phyloP scores from a whole-genome alignment of 2,888 invertebrate genomes.

The Chymomyza fuscimana region DNA sequence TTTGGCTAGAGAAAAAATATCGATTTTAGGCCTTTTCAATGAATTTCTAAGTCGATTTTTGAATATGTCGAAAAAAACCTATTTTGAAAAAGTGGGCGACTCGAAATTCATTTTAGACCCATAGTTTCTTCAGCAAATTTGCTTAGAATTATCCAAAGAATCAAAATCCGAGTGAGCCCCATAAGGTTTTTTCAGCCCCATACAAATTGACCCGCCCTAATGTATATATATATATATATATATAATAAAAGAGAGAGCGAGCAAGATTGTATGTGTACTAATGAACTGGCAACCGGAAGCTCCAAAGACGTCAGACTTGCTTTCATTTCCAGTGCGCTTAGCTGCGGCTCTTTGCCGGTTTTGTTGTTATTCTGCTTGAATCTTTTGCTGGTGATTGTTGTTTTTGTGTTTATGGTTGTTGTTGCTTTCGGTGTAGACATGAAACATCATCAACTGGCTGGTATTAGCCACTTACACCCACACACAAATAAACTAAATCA shows the following conservation, averaged over 20 bases:
- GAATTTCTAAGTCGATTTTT: too few species aligned
- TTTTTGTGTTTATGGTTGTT: background rate
- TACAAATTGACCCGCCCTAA: too few species aligned
- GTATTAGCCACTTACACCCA: background rate
- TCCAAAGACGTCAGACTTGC: slow-evolving; percentile 11
- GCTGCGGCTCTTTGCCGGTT: background rate
- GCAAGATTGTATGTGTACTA: background rate
- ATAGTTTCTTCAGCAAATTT: too few species aligned
- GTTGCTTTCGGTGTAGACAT: slow-evolving; percentile 1
- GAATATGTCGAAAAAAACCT: too few species aligned
- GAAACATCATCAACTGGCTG: slow-evolving; percentile 1
- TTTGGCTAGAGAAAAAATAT: too few species aligned
- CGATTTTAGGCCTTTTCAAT: too few species aligned
- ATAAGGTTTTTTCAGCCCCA: too few species aligned
- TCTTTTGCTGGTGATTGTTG: background rate
- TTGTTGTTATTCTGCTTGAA: too few species aligned
- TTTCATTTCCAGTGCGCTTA: slow-evolving; percentile 3
- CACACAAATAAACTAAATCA: background rate
- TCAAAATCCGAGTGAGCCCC: too few species aligned
- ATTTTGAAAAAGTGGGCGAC: too few species aligned
- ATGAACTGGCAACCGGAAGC: slow-evolving; percentile 1
- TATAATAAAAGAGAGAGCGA: background rate
- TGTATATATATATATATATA: background rate
- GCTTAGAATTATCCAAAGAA: too few species aligned
- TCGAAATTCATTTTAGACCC: too few species aligned